Base-by-base conservation (phyloP, 2,888 invertebrate genomes). In the Alloscopus bannaensis region DNA sequence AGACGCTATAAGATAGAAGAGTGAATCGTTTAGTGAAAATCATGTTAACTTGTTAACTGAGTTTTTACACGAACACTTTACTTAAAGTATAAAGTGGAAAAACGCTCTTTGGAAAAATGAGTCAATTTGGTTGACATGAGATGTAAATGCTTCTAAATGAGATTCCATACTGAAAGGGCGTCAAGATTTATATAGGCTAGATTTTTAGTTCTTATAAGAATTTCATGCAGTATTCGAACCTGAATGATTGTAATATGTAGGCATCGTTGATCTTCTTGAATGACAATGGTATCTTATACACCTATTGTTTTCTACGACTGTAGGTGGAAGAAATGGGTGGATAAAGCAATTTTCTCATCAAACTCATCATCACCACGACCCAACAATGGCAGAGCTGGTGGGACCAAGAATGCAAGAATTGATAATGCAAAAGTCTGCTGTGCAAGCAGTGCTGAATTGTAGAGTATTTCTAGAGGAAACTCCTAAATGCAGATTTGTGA, bases 321-420 rank as follows among this genome's bases (percentile, higher is more conserved):
- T 73, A 75, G 75, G 75, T 66, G 75, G 65, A n/a, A 20, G 57
- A 66, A 18, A 66, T 75, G 75, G 75, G 50, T 26, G 75, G 42
- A n/a, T 42, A 26, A 3, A 22, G n/a, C 16, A 57, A 45, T 55
- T 65, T 45, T 57, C 29, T 26, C 45, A 28, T n/a, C 31, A 18
- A 47, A 26, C 22, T 22, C n/a, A 59, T 26, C 28, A 36, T 59
- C 4, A 55, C 36, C 20, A 31, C 36, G 47, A 11, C 18, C 22
- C 29, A 22, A 59, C 13, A 59, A 60, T 28, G 11, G 22, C 16
- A 20, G 60, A 50, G 8, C 36, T 29, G 24, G 36, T 45, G 75
- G 75, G 75, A 75, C 75, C 75, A 75, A 65, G 42, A 75, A 75
- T 59, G 50, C 55, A 55, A 72, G n/a, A n/a, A n/a, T n/a, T n/a